phyloP scores from a whole-genome alignment of 2,797 vertebrate species.

The Acomys russatus region DNA sequence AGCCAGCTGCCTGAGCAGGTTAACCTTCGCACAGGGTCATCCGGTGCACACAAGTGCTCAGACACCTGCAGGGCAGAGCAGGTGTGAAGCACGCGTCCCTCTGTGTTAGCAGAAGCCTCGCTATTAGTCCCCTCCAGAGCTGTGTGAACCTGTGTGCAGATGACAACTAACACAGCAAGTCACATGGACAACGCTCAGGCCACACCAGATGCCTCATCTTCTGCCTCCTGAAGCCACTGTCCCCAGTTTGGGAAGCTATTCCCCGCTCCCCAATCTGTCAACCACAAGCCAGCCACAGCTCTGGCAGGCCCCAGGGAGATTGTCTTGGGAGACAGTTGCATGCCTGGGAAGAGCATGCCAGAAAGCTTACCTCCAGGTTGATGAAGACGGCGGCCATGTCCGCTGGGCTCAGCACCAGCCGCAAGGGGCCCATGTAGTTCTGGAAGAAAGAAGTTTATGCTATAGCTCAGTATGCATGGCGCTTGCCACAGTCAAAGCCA shows the following conservation, averaged over 20 bases:
- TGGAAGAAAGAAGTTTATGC: slow-evolving; percentile 84
- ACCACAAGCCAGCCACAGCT: accelerated
- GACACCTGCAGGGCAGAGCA: background rate
- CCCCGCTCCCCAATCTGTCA: background rate
- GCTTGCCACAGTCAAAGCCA: background rate
- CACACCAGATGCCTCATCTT: background rate
- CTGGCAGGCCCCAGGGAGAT: background rate
- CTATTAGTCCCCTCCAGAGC: background rate
- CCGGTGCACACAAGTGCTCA: accelerated
- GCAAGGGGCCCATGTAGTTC: slow-evolving; percentile 98
- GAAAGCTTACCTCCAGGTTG: slow-evolving; percentile 94
- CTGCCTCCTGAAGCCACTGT: background rate
- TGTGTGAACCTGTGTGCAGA: accelerated
- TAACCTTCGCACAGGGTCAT: background rate
- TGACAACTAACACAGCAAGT: background rate
- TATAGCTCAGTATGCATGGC: background rate
- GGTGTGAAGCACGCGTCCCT: too few relatives aligned
- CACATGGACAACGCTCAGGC: background rate
- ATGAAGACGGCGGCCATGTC: slow-evolving; percentile 98
- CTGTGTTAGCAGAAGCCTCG: background rate
- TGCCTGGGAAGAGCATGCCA: background rate
- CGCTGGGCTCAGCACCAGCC: slow-evolving; percentile 93
- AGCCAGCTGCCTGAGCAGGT: background rate
- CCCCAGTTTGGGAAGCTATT: accelerated
- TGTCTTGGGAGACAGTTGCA: background rate